These are phyloP conservation scores for Euura lappo DNA, from an alignment of 1,140 invertebrate genomes.

Conservation along the genomic window DNA sequence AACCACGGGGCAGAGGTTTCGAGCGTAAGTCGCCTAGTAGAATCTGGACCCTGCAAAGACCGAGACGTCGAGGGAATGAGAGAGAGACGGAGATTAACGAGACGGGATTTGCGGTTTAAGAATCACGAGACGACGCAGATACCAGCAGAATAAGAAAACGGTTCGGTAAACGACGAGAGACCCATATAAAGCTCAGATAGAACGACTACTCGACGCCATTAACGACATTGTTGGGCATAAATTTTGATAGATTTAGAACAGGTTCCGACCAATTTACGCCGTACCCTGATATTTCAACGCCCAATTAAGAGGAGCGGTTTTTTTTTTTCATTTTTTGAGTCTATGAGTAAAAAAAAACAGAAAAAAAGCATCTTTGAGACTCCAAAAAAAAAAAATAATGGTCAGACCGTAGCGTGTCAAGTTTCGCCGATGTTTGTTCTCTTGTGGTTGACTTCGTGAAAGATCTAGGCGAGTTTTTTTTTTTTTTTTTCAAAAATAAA, in stretches of 20 bases:
- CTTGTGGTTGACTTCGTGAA: not conserved
- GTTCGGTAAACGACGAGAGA: not conserved
- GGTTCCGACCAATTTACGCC: not conserved
- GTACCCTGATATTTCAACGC: not conserved
- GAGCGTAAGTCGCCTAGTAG: not conserved
- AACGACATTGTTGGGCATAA: not conserved
- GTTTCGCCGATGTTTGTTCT: not conserved
- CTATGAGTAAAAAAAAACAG: not conserved
- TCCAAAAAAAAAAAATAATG: not conserved
- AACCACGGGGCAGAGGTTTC: not conserved
- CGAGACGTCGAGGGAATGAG: too few species aligned
- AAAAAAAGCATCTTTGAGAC: not conserved
- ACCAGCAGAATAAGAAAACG: not conserved
- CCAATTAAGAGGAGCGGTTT: not conserved
- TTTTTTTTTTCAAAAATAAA: not conserved
- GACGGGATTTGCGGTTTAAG: not conserved
- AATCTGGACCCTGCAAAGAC: not conserved
- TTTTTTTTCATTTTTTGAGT: too few species aligned
- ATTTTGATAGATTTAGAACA: conserved; percentile 2
- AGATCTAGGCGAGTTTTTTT: too few species aligned
- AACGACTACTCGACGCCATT: not conserved
- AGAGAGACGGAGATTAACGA: too few species aligned
- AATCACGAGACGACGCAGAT: not conserved
- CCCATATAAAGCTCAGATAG: not conserved
- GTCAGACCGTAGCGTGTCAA: not conserved